phyloP scores from a whole-genome alignment of 2,113 vertebrate genomes.

The Columbina picui region DNA sequence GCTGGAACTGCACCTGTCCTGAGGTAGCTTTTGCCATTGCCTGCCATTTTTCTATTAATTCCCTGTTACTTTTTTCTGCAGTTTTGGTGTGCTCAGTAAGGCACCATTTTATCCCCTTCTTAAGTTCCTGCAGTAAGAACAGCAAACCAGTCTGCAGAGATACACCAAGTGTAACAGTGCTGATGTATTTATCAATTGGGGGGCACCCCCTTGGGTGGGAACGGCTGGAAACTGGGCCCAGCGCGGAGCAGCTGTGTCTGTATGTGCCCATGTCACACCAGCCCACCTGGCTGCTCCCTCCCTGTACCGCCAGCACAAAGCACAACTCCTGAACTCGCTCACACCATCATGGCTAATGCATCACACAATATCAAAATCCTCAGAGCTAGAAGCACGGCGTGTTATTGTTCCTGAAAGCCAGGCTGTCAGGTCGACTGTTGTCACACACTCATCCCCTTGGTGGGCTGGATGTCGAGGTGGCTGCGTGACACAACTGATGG shows the following conservation, averaged over 20 bases:
- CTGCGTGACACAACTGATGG: not conserved
- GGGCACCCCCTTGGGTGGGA: not conserved
- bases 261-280: not conserved
- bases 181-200: not conserved
- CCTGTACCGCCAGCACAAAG: not conserved
- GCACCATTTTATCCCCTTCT: not conserved
- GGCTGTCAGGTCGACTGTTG: not conserved
- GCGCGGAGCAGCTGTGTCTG: not conserved
- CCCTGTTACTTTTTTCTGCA: not conserved
- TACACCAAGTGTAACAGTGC: not conserved
- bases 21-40: not conserved
- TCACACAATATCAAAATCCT: not conserved
- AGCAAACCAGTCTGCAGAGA: not conserved
- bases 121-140: not conserved
- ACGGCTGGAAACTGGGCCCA: not conserved
- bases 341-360: not conserved
- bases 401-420: not conserved
- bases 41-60: not conserved
- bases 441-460: not conserved
- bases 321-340: not conserved
- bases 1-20: not conserved
- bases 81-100: not conserved
- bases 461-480: not conserved
- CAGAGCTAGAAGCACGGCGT: accelerated
- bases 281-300: accelerated